phyloP scores from a whole-genome alignment of 1,140 invertebrate genomes.

The Panagrolaimus sp. region DNA sequence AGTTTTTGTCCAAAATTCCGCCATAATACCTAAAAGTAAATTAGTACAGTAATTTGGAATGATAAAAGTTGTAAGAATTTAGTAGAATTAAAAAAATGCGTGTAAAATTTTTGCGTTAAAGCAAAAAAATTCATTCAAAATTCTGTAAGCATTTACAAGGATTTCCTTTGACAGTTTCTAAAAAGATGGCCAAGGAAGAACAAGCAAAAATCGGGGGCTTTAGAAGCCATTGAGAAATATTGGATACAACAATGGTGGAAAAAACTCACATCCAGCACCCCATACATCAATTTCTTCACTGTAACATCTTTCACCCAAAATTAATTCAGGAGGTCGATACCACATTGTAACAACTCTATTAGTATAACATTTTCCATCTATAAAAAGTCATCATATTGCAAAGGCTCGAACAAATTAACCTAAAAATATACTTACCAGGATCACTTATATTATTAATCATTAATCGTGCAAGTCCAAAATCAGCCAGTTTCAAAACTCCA shows the following conservation, averaged over 20 bases:
- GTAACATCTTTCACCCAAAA: slow-evolving; percentile 87
- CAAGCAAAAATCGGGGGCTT: no score
- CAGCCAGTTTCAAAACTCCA: slow-evolving; percentile 70
- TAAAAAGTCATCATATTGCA: slow-evolving; percentile 64
- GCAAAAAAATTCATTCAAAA: no score
- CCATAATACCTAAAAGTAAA: slow-evolving; percentile 74
- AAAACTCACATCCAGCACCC: slow-evolving; percentile 78
- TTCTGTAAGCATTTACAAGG: no score
- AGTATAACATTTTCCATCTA: slow-evolving; percentile 77
- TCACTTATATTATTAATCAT: slow-evolving; percentile 32
- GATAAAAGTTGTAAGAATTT: no score
- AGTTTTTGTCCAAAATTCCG: slow-evolving; percentile 92
- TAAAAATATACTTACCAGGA: slow-evolving; percentile 57
- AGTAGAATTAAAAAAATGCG: no score
- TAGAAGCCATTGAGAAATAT: no score
- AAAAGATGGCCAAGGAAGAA: no score
- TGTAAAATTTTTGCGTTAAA: no score
- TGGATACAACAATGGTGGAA: no score
- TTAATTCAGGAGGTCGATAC: slow-evolving; percentile 85
- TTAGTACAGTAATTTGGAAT: no score
- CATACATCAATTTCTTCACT: slow-evolving; percentile 94
- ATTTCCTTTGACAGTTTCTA: no score
- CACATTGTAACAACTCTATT: slow-evolving; percentile 95
- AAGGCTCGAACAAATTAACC: neutral
- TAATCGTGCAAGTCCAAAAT: slow-evolving; percentile 63